Evolutionary conservation across 2,113 vertebrate species (phyloP).

Genomic region (Andinoacara biseriatus): DNA sequence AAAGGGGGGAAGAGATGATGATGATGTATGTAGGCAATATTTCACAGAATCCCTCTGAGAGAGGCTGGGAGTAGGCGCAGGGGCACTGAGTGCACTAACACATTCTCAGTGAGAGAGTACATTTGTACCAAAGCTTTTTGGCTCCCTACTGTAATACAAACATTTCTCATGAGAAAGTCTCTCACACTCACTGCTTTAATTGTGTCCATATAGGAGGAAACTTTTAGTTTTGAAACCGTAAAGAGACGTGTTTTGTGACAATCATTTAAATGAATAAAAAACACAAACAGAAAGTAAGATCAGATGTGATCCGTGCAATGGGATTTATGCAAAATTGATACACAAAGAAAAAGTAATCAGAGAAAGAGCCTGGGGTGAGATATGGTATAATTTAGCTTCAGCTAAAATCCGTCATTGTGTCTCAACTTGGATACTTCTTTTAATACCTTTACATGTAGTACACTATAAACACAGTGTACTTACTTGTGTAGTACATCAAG

Average conservation of each 20-base stretch:
- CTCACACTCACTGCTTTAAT: not conserved
- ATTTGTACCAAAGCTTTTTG: not conserved
- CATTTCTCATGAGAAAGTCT: constrained; percentile 25
- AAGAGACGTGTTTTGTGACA: not conserved
- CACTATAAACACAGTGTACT: not conserved
- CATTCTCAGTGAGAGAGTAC: not conserved
- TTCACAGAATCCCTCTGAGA: constrained; percentile 29
- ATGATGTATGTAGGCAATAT: constrained; percentile 49
- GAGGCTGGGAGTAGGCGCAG: constrained; percentile 15
- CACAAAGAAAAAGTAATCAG: not conserved
- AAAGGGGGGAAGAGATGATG: constrained; percentile 17
- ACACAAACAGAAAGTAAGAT: not conserved
- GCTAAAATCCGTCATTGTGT: not conserved
- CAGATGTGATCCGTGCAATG: not conserved
- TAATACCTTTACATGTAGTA: not conserved
- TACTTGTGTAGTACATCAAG: not conserved
- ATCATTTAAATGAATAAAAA: not conserved
- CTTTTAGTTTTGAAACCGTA: not conserved
- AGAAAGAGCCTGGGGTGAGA: not conserved
- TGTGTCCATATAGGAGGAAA: not conserved
- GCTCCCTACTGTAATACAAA: constrained; percentile 8
- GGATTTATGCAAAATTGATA: not conserved
- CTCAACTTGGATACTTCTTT: not conserved
- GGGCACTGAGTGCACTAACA: not conserved
- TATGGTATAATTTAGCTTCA: not conserved